phyloP scores from a whole-genome alignment of 2,797 vertebrate genomes.

The Anguilla marmorata region DNA sequence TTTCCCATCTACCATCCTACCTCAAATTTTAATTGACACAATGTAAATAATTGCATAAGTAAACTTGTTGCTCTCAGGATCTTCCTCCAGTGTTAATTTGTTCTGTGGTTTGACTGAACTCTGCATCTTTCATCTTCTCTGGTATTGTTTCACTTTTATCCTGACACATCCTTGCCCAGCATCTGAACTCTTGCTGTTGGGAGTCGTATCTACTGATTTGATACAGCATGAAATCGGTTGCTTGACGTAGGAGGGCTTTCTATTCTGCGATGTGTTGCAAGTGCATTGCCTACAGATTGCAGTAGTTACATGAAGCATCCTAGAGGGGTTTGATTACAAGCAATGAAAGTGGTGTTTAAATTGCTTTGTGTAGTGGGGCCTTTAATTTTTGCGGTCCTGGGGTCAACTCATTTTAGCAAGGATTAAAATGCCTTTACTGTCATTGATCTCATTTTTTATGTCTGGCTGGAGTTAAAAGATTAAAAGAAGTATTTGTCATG shows the following conservation, averaged over 20 bases:
- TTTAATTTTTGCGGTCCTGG: neutral
- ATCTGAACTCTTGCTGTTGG: too few relatives aligned
- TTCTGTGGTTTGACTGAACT: too few relatives aligned
- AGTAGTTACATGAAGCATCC: too few relatives aligned
- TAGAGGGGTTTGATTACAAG: too few relatives aligned
- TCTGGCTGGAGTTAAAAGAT: neutral
- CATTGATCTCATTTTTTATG: neutral
- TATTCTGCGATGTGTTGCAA: too few relatives aligned
- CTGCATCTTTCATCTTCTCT: neutral
- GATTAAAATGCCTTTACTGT: neutral
- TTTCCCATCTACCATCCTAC: neutral
- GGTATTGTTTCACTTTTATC: neutral
- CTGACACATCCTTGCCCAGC: neutral
- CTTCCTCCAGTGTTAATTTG: too few relatives aligned
- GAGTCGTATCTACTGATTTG: too few relatives aligned
- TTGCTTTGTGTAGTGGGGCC: too few relatives aligned
- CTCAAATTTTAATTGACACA: neutral
- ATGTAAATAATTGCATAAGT: neutral
- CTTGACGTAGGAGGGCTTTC: too few relatives aligned
- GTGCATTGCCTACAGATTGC: too few relatives aligned
- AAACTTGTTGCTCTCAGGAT: neutral
- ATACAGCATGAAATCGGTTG: too few relatives aligned
- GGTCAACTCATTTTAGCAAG: neutral
- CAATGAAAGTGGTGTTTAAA: too few relatives aligned
- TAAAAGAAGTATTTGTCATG: neutral